Conservation (phyloP, 2,888 invertebrate species). For the Platynereis dumerilii region DNA sequence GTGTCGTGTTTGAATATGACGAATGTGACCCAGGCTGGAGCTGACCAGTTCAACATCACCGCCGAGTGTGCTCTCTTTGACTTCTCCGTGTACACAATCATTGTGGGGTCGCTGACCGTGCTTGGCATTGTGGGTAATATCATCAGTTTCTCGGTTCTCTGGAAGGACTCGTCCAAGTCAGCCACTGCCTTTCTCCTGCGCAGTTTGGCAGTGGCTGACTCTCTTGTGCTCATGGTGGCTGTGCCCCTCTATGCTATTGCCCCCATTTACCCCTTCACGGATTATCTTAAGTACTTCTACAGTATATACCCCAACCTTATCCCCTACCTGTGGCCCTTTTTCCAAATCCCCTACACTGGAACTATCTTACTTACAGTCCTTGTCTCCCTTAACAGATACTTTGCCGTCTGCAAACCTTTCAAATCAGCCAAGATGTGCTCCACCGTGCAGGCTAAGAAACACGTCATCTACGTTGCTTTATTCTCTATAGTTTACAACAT, state of each 20-base stretch:
- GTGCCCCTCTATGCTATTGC: slow-evolving; percentile 38
- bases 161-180: slow-evolving; percentile 30
- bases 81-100: slow-evolving; percentile 36
- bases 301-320: slow-evolving; percentile 32
- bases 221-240: slow-evolving; percentile 37
- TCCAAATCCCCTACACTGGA: slow-evolving; percentile 39
- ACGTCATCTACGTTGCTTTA: slow-evolving; percentile 34
- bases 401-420: slow-evolving; percentile 42
- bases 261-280: slow-evolving; percentile 30
- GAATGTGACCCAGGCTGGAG: too few species aligned
- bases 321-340: slow-evolving; percentile 38
- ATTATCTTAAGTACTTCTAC: slow-evolving; percentile 21
- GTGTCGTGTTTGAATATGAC: too few species aligned
- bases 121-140: slow-evolving; percentile 39
- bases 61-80: slow-evolving; percentile 35
- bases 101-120: slow-evolving; percentile 33
- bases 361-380: slow-evolving; percentile 40
- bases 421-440: slow-evolving; percentile 28
- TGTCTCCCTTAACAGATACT: slow-evolving; percentile 41
- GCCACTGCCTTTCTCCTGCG: slow-evolving; percentile 37
- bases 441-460: slow-evolving; percentile 22
- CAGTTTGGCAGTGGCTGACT: slow-evolving; percentile 41
- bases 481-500: slow-evolving; percentile 43
- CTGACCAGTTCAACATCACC: slow-evolving; percentile 27
- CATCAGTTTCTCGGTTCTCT: slow-evolving; percentile 38